phyloP scores from a whole-genome alignment of 2,888 invertebrate species.

The Herminia tarsipennalis region DNA sequence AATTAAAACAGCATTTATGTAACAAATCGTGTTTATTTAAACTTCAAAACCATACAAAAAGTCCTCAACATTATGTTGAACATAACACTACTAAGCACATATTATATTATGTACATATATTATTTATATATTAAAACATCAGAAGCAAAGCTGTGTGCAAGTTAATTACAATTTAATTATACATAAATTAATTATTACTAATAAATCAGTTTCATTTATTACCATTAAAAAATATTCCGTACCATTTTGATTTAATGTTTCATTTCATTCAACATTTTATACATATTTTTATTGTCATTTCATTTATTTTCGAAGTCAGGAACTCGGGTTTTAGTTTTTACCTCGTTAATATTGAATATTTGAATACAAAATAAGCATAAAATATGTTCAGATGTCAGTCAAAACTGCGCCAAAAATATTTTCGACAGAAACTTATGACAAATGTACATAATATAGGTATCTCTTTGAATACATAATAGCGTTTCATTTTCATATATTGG shows the following conservation, averaged over 20 bases:
- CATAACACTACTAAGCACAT: constrained; percentile 34
- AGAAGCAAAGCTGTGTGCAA: constrained; percentile 42
- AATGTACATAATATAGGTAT: constrained; percentile 16
- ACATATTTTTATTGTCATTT: neutral
- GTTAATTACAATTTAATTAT: constrained; percentile 39
- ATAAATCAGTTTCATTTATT: constrained; percentile 5
- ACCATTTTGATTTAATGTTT: neutral
- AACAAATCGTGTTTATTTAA: constrained; percentile 50
- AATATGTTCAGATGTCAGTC: no score
- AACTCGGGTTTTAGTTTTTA: no score
- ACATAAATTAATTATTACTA: constrained; percentile 10
- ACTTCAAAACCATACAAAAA: constrained; percentile 49
- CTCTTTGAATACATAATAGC: constrained; percentile 12
- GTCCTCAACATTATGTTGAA: constrained; percentile 23
- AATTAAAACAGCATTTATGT: constrained; percentile 33
- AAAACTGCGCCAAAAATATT: neutral
- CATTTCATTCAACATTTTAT: neutral
- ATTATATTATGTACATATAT: constrained; percentile 24
- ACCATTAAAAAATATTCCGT: neutral
- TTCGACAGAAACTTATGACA: constrained; percentile 16
- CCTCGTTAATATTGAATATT: no score
- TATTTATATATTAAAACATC: constrained; percentile 22
- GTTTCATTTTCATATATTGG: constrained; percentile 22
- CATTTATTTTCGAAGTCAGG: neutral
- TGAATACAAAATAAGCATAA: no score